Evolutionary conservation across 2,797 vertebrate species (phyloP), one percentile per base, ranked within the genome.

Genomic region (Poeciliopsis turneri): DNA sequence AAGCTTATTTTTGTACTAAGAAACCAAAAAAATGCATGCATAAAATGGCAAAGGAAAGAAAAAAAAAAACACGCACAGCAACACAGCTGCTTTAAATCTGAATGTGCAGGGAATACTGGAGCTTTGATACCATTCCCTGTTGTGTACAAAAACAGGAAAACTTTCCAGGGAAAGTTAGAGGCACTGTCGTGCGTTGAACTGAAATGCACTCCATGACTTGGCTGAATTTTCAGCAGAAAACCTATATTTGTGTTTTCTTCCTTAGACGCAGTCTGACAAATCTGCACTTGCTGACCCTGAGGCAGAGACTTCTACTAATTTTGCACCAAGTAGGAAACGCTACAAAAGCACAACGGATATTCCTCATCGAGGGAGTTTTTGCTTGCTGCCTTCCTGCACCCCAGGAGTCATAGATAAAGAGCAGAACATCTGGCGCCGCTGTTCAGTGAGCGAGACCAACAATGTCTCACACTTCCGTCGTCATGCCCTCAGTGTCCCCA

Each of bases 401-500:
- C 74, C 72, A 1, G 47, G 51, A 4, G 30, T 78, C 0, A 78
- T 72, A 0, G 80, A 81, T 1, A 33, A 55, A 28, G 83, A 90
- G 11, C 71, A 82, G 73, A 61, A 25, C 11, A 16, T 68, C 18
- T 81, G 85, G 68, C 84, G 64, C 5, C 79, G 79, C 61, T 90
- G 88, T 49, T 91, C 84, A 28, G 49, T 90, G 59, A 79, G 20
- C 33, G 82, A 90, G 39, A 45, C 75, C 41, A 88, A 74, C 12
- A 78, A 46, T 45, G 55, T 69, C 23, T 76, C 78, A 28, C n/a
- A 46, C 36, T 82, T 57, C 39, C 77, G 78, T 49, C 53, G 74
- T 55, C 87, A 90, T 82, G 84, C 87, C 18, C 86, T 90, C 78
- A 90, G 89, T 16, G 74, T 89, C n/a, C 75, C 87, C 57, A 88